These are phyloP conservation scores for Adelosebastes latens DNA, from an alignment of 2,797 vertebrate species.

Conservation along the genomic window DNA sequence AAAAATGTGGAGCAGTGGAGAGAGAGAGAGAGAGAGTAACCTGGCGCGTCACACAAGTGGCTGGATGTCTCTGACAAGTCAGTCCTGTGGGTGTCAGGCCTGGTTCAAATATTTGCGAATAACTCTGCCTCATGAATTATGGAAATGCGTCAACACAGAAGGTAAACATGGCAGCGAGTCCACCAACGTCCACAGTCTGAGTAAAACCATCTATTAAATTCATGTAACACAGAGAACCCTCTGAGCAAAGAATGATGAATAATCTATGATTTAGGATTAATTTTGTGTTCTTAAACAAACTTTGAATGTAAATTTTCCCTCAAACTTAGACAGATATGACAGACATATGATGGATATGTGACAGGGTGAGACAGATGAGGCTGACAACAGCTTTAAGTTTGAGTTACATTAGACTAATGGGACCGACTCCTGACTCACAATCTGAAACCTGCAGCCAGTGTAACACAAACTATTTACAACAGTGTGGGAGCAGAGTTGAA, in stretches of 20 bases:
- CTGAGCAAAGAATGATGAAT: background rate
- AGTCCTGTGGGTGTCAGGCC: slow-evolving; percentile 27
- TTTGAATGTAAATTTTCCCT: background rate
- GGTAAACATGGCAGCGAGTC: slow-evolving; percentile 22
- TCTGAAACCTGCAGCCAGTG: background rate
- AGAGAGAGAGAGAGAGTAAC: background rate
- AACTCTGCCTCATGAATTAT: slow-evolving; percentile 24
- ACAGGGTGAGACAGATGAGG: background rate
- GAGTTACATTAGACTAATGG: slow-evolving; percentile 1
- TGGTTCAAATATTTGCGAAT: slow-evolving; percentile 32
- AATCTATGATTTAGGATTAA: background rate
- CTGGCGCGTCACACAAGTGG: slow-evolving; percentile 7
- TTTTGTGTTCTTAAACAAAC: background rate
- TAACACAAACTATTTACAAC: background rate
- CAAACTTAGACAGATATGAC: background rate
- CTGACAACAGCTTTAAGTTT: background rate
- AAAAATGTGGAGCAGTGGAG: slow-evolving; percentile 26
- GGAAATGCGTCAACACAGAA: slow-evolving; percentile 33
- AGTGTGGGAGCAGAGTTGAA: background rate
- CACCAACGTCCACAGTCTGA: background rate
- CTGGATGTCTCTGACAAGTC: slow-evolving; percentile 46
- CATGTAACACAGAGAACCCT: background rate
- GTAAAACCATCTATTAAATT: background rate
- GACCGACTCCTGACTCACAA: background rate
- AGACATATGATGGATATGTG: slow-evolving; percentile 21